A percentile compares a stretch with the other conserved stretches of the same genome.
Evolutionary conservation across 2,113 vertebrate species (phyloP).

Genomic region (Ptilonorhynchus violaceus): DNA sequence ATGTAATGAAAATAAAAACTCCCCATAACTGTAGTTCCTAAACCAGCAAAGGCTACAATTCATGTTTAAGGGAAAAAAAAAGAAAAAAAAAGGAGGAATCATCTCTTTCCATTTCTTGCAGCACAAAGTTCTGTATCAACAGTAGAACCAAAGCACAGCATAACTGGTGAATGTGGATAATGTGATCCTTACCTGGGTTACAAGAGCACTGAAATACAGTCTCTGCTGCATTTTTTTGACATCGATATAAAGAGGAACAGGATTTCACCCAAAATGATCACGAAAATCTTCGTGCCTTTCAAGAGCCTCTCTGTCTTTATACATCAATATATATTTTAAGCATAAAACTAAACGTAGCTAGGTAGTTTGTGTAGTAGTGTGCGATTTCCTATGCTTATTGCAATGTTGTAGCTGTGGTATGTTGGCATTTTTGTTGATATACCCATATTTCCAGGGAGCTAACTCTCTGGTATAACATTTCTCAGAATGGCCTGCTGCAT

Average conservation of each 20-base stretch:
- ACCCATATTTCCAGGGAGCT: not conserved
- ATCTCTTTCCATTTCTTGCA: not conserved
- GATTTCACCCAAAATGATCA: not conserved
- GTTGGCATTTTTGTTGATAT: not conserved
- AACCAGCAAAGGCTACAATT: not conserved
- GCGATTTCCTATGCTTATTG: not conserved
- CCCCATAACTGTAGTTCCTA: not conserved
- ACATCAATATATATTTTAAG: not conserved
- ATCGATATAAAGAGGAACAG: fast-evolving
- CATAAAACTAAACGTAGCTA: not conserved
- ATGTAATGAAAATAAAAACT: not conserved
- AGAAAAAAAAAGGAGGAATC: fast-evolving
- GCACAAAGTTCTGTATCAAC: not conserved
- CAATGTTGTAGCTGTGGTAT: not conserved
- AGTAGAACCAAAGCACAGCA: not conserved
- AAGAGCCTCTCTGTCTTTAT: not conserved
- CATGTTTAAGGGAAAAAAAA: fast-evolving
- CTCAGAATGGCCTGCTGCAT: not conserved
- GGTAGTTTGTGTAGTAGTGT: not conserved
- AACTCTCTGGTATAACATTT: not conserved
- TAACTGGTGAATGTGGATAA: not conserved
- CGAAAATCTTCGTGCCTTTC: not conserved
- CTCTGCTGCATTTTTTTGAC: not conserved
- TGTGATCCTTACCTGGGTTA: not conserved
- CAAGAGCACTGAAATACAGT: not conserved